A percentile compares a stretch with the other conserved stretches of the same genome.
Conservation (phyloP, 2,113 vertebrate genomes). For the Sus scrofa region T2T-Sscrofa CM000822.6:52561001-52561500, state of each 20-base stretch:
- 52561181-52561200: not conserved
- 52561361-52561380: conserved; percentile 11
- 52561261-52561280: not conserved
- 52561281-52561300: not conserved
- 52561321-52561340: conserved; percentile 1
- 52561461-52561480: not conserved
- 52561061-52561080: not conserved
- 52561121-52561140: not conserved
- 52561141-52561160: not conserved
- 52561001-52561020: not conserved
- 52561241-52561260: not conserved
- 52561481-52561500: not conserved
- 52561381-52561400: not conserved
- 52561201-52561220: not conserved
- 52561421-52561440: not conserved
- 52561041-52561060: not conserved
- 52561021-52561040: not conserved
- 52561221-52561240: not conserved
- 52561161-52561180: not conserved
- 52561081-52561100: not conserved
- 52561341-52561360: not conserved
- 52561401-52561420: not conserved
- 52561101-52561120: not conserved
- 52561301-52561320: not conserved
- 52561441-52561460: not conserved